Evolutionary conservation across 2,888 invertebrate species (phyloP).

Genomic region (Sinotaia quadrata): DNA sequence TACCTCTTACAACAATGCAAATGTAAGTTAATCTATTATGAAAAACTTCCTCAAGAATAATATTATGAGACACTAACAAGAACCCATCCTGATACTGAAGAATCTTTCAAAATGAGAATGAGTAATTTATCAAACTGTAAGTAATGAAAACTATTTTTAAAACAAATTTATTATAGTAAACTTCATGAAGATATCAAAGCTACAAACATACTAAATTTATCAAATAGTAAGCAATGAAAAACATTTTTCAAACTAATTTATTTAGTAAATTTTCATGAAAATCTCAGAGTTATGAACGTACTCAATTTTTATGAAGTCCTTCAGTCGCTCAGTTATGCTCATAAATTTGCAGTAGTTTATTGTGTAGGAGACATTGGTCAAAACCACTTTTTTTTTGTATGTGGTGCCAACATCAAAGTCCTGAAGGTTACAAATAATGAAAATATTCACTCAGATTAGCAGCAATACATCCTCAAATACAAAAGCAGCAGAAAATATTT

Average conservation of each 20-base stretch:
- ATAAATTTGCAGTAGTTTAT: conserved; percentile 71
- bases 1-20: neutral
- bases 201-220: no score
- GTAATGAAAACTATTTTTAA: no score
- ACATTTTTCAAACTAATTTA: neutral
- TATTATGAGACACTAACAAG: neutral
- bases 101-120: no score
- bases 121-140: no score
- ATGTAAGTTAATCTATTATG: neutral
- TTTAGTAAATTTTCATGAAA: neutral
- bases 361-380: conserved; percentile 72
- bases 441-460: no score
- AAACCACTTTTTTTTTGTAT: conserved; percentile 70
- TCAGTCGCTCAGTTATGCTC: conserved; percentile 69
- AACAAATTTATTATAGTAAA: no score
- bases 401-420: conserved; percentile 71
- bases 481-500: no score
- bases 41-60: conserved; percentile 1
- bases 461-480: no score
- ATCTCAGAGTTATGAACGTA: conserved; percentile 61
- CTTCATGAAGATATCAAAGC: no score
- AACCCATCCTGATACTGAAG: no score
- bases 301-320: conserved; percentile 71
- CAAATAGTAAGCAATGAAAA: no score
- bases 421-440: conserved; percentile 55